These are phyloP conservation scores for Platygyra sinensis DNA, from an alignment of 64 coral and sea anemone genomes.

Conservation along the genomic window DNA sequence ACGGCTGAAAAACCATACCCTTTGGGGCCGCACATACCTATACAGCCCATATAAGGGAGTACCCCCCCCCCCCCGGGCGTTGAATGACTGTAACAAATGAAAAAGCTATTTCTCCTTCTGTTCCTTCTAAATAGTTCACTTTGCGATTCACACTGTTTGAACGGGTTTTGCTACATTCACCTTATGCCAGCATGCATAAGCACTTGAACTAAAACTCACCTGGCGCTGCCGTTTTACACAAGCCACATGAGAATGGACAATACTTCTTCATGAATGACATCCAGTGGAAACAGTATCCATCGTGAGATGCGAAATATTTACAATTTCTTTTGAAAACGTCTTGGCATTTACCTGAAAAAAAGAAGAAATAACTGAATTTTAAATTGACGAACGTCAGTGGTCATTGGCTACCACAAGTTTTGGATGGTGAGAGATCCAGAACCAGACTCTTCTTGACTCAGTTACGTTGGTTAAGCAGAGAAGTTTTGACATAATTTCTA, in stretches of 20 bases:
- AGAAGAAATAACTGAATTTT: background rate
- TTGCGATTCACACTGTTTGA: no score
- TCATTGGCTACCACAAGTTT: background rate
- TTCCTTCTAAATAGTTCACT: no score
- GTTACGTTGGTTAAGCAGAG: no score
- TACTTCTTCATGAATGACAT: slow-evolving; percentile 56
- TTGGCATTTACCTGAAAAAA: slow-evolving; percentile 53
- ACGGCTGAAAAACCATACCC: no score
- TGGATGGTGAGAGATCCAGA: background rate
- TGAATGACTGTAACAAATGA: no score
- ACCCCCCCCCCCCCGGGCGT: no score
- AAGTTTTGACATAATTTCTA: background rate
- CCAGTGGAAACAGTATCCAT: slow-evolving; percentile 38
- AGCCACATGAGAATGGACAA: slow-evolving; percentile 64
- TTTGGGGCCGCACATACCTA: no score
- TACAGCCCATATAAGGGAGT: no score
- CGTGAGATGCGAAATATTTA: slow-evolving; percentile 7
- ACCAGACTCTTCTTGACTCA: no score
- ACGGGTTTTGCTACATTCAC: background rate
- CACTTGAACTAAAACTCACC: background rate
- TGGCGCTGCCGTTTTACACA: slow-evolving; percentile 28
- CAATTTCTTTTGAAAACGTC: slow-evolving; percentile 36
- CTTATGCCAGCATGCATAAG: background rate
- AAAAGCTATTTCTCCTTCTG: no score
- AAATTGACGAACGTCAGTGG: no score